Conservation (phyloP, 2,888 invertebrate species). For the Tetragonisca angustula region DNA sequence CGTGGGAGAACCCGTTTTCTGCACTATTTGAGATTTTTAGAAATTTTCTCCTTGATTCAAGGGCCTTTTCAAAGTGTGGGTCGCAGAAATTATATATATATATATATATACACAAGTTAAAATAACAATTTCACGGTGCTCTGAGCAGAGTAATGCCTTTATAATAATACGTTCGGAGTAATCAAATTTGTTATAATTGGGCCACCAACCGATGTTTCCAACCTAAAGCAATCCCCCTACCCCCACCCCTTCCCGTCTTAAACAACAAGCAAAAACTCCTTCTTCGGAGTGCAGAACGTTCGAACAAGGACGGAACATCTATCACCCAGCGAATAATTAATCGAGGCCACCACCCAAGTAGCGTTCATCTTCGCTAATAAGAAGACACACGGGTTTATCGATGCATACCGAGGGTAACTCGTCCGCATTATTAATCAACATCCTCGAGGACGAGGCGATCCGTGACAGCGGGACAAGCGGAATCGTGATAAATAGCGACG, state of each 20-base stretch:
- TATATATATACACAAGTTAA: background rate
- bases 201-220: background rate
- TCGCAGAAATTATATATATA: too few relatives aligned
- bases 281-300: background rate
- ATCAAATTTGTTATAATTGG: background rate
- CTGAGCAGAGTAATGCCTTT: background rate
- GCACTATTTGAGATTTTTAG: too few relatives aligned
- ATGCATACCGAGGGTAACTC: slow-evolving; percentile 60
- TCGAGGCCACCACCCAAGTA: slow-evolving; percentile 72
- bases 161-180: too few relatives aligned
- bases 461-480: slow-evolving; percentile 65
- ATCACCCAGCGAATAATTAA: slow-evolving; percentile 72
- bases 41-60: too few relatives aligned
- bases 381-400: slow-evolving; percentile 64
- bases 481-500: slow-evolving; percentile 73
- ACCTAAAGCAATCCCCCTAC: background rate
- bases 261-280: background rate
- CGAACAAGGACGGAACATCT: slow-evolving; percentile 14
- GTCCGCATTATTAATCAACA: slow-evolving; percentile 77
- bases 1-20: too few relatives aligned
- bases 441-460: slow-evolving; percentile 59
- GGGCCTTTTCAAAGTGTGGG: too few relatives aligned
- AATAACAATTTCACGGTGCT: background rate
- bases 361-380: slow-evolving; percentile 64
- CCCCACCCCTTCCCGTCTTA: background rate